Conservation (phyloP, 2,113 vertebrate species). For the Kryptolebias marmoratus region DNA sequence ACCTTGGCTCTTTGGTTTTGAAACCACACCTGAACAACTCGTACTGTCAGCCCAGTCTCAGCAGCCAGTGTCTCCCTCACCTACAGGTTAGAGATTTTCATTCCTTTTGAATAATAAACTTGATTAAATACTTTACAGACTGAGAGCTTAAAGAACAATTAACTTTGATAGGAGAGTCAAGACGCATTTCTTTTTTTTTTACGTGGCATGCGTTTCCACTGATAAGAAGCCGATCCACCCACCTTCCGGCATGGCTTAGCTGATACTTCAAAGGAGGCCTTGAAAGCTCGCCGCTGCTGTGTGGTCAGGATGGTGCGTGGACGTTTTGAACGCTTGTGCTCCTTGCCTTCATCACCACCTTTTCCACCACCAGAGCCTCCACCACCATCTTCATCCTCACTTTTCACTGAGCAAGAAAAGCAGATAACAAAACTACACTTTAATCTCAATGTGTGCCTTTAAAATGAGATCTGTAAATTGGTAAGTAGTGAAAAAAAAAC, state of each 20-base stretch:
- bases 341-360: slow-evolving; percentile 85
- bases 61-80: slow-evolving; percentile 91
- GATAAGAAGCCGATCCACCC: slow-evolving; percentile 31
- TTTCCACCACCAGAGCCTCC: slow-evolving; percentile 82
- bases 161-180: not conserved
- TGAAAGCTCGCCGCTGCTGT: slow-evolving; percentile 90
- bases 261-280: slow-evolving; percentile 93
- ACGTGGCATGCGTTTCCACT: slow-evolving; percentile 10
- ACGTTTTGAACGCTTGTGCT: slow-evolving; percentile 89
- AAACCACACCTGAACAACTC: slow-evolving; percentile 93
- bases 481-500: not conserved
- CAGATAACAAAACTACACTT: slow-evolving; percentile 34
- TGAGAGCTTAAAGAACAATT: not conserved
- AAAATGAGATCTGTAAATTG: not conserved
- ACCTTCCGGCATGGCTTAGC: slow-evolving; percentile 93
- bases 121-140: not conserved
- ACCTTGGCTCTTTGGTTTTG: slow-evolving; percentile 94
- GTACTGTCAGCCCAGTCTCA: slow-evolving; percentile 88
- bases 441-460: not conserved
- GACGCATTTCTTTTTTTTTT: not conserved
- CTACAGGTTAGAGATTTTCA: slow-evolving; percentile 58
- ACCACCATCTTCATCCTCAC: slow-evolving; percentile 88
- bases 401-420: slow-evolving; percentile 82
- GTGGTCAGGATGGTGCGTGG: slow-evolving; percentile 92
- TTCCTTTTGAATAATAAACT: slow-evolving; percentile 4